phyloP scores from a whole-genome alignment of 2,113 vertebrate genomes.

The Tragelaphus buxtoni region DNA sequence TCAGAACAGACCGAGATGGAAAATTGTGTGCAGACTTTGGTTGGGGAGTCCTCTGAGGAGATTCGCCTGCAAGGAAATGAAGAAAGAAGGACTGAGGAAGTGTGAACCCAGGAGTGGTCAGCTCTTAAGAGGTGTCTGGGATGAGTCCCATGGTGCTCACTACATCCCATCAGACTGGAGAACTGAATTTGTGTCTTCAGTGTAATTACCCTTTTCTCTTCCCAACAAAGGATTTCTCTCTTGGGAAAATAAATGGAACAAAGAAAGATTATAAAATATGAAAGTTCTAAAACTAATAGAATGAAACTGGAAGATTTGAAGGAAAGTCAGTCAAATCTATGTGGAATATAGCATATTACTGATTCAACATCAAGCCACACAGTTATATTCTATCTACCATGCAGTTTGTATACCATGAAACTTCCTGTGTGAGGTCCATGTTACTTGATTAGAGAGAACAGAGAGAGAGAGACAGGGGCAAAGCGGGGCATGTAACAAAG shows the following conservation, averaged over 20 bases:
- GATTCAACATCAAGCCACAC: slow-evolving; percentile 6
- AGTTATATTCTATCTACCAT: slow-evolving; percentile 16
- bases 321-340: slow-evolving; percentile 12
- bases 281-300: slow-evolving; percentile 41
- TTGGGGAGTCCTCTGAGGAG: background rate
- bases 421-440: background rate
- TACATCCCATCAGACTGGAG: background rate
- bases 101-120: background rate
- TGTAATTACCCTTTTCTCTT: background rate
- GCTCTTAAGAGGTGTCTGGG: background rate
- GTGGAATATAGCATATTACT: slow-evolving; percentile 1
- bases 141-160: background rate
- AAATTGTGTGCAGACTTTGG: background rate
- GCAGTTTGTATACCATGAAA: background rate
- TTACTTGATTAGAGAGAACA: background rate
- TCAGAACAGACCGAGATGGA: background rate
- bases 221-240: background rate
- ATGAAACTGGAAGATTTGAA: slow-evolving; percentile 8
- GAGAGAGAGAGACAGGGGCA: background rate
- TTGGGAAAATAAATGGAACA: background rate
- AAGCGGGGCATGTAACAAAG: background rate
- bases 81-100: background rate
- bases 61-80: background rate
- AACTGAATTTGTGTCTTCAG: background rate
- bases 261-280: slow-evolving; percentile 30